phyloP scores from a whole-genome alignment of 2,113 vertebrate genomes.

The Psilopogon haemacephalus region DNA sequence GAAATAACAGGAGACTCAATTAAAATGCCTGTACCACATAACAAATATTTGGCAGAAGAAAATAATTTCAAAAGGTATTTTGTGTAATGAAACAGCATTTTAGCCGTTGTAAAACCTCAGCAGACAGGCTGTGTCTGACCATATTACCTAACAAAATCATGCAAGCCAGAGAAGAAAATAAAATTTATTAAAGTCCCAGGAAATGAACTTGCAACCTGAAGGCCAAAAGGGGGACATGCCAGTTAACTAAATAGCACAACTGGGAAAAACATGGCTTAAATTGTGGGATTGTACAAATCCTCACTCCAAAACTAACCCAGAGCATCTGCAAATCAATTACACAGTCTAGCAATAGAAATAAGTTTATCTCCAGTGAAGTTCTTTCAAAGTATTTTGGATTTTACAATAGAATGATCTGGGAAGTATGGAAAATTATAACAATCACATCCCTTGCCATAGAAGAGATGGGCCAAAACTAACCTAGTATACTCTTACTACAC shows the following conservation, averaged over 20 bases:
- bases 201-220: background rate
- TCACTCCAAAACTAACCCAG: background rate
- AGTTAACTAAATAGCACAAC: background rate
- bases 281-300: background rate
- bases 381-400: background rate
- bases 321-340: background rate
- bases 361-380: background rate
- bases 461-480: background rate
- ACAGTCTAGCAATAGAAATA: background rate
- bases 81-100: background rate
- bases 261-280: background rate
- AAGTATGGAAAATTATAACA: background rate
- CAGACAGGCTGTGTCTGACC: background rate
- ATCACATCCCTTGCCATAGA: background rate
- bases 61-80: background rate
- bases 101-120: background rate
- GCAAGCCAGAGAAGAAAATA: background rate
- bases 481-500: accelerated
- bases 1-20: background rate
- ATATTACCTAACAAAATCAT: background rate
- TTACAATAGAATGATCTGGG: background rate
- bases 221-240: background rate
- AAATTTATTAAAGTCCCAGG: background rate
- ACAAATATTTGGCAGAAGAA: background rate
- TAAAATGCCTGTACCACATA: background rate